Conservation (phyloP, 2,113 vertebrate species). For the Machaerirhynchus nigripectus region DNA sequence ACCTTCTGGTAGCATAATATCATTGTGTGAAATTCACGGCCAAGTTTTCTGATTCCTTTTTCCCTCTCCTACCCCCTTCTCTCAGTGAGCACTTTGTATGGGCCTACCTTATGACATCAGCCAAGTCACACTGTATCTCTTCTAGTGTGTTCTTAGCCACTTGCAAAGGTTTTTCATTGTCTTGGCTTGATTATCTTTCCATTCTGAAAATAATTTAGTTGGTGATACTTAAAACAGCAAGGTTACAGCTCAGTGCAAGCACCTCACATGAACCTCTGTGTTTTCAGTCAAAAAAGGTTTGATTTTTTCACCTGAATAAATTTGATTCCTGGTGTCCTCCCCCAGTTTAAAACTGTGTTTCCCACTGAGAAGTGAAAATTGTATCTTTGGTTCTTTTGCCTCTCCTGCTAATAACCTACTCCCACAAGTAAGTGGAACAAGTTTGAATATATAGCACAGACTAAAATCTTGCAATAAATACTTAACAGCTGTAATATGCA, state of each 20-base stretch:
- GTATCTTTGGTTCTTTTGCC: neutral
- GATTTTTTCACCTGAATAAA: neutral
- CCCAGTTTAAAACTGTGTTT: neutral
- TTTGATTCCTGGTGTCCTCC: neutral
- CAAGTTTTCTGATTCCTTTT: neutral
- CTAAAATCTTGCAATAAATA: neutral
- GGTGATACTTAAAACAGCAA: neutral
- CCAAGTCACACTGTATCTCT: neutral
- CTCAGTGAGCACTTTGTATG: neutral
- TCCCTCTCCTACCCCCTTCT: neutral
- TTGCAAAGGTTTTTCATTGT: neutral
- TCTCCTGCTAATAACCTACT: neutral
- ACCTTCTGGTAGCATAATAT: neutral
- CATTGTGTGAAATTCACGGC: neutral
- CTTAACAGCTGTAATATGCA: neutral
- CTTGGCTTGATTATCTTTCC: neutral
- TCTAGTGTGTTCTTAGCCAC: neutral
- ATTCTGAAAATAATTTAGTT: neutral
- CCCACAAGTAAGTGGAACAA: neutral
- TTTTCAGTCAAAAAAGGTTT: neutral
- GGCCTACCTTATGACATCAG: neutral
- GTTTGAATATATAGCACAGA: neutral
- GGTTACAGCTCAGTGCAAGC: neutral
- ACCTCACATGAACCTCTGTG: neutral
- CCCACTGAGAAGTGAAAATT: neutral